phyloP scores from a whole-genome alignment of 1,140 invertebrate species.

The Papilio xuthus region DNA sequence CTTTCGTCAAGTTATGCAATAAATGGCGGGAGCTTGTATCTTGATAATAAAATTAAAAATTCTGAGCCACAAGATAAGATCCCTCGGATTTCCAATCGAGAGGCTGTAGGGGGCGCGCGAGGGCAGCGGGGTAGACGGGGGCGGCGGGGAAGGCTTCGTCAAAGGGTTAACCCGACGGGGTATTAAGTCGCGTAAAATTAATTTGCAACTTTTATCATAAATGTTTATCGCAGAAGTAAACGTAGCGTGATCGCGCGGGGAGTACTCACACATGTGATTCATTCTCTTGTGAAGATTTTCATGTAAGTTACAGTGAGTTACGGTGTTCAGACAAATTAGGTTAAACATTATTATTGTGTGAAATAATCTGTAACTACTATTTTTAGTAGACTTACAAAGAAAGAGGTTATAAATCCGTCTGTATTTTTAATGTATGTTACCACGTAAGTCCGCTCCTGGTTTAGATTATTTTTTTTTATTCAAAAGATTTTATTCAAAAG shows the following conservation, averaged over 20 bases:
- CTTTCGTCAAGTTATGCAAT: slow-evolving; percentile 13
- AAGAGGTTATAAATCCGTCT: no score
- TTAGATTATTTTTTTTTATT: no score
- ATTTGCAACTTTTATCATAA: slow-evolving; percentile 48
- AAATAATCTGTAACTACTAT: no score
- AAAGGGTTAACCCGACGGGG: slow-evolving; percentile 44
- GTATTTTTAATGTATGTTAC: no score
- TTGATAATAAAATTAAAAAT: slow-evolving; percentile 41
- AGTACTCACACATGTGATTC: not conserved
- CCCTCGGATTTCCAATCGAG: slow-evolving; percentile 10
- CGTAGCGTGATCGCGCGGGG: not conserved
- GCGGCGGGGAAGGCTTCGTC: slow-evolving; percentile 14
- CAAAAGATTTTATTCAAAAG: no score
- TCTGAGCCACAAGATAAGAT: slow-evolving; percentile 41
- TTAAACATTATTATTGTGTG: no score
- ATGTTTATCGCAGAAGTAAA: slow-evolving; percentile 22
- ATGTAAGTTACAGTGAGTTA: no score
- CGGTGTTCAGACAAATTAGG: no score
- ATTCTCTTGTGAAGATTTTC: not conserved
- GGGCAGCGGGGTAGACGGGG: not conserved
- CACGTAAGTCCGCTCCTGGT: no score
- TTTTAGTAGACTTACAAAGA: no score
- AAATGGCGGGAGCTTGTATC: slow-evolving; percentile 18
- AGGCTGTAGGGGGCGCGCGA: not conserved
- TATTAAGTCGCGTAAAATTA: slow-evolving; percentile 44